Base-by-base conservation (phyloP, 2,113 vertebrate genomes). In the Entosphenus tridentatus region DNA sequence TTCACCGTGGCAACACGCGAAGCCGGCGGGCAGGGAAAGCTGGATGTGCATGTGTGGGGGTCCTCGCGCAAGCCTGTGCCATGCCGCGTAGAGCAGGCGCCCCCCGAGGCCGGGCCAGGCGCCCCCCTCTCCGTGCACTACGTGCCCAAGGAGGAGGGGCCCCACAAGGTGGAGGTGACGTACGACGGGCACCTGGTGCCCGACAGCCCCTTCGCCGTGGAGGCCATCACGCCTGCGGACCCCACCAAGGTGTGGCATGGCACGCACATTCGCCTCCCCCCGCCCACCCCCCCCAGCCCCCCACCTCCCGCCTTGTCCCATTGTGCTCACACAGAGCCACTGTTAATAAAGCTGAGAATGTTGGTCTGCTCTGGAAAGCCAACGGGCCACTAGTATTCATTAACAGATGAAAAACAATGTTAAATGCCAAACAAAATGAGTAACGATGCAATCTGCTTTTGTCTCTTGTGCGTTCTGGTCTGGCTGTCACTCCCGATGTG, bases 111-210 rank as follows among this genome's bases (percentile, higher is more conserved):
- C 39, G 39, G 39, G 39, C 39, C 39, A 39, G 62, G 62, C 8
- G 8, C 62, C 10, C n/a, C 8, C 62, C n/a, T 18, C 10, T 84
- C 78, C 1, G 84, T 85, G 3, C 84, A 82, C 74, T 95, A 89
- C 79, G 85, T 86, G 54, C 87, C 87, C 1, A 73, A 83, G 0
- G 88, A 93, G 75, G 89, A 93, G 70, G 89, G 89, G 0, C 77
- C 80, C 10, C 88, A 88, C 79, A 82, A 83, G 56, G 84, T 95
- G 69, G 89, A 95, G 67, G 76, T 95, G 76, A 79, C 78, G 76
- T 95, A 93, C 0, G 89, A 93, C 0, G 89, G 84, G 3, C 86
- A 93, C 75, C 87, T 88, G 0, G 78, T 91, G 2, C 84, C 85
- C 0, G 89, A 87, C 71, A 88, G 89, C 74, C 86, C 89, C 3